phyloP scores from a whole-genome alignment of 92 coral and sea anemone genomes.

The Epizoanthus illoricatus region DNA sequence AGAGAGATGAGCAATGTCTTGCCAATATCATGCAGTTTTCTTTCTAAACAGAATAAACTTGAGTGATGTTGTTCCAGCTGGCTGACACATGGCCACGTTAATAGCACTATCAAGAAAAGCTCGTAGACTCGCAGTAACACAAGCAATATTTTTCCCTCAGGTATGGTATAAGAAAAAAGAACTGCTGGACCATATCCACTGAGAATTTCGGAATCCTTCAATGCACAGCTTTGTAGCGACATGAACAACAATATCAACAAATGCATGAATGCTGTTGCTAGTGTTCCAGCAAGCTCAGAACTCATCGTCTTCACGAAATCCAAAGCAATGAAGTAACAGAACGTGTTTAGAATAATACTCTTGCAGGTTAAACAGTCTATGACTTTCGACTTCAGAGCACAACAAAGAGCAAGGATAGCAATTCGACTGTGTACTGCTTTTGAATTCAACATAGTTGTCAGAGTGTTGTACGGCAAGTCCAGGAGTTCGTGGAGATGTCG shows the following conservation, averaged over 20 bases:
- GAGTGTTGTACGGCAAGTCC: slow-evolving; percentile 22
- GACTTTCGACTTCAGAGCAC: slow-evolving; percentile 5
- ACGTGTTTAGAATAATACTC: slow-evolving; percentile 15
- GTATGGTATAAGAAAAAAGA: slow-evolving; percentile 11
- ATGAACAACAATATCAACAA: slow-evolving; percentile 10
- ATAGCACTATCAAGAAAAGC: slow-evolving; percentile 2
- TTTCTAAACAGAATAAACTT: not conserved
- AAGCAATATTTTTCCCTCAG: slow-evolving; percentile 12
- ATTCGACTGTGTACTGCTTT: not conserved
- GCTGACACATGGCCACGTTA: slow-evolving; percentile 16
- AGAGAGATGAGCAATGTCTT: not conserved
- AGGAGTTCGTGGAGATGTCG: slow-evolving; percentile 17
- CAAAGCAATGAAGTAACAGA: slow-evolving; percentile 17
- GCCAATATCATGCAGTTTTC: not conserved
- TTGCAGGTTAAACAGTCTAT: slow-evolving; percentile 12
- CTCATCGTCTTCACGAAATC: slow-evolving; percentile 20
- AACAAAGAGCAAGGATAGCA: slow-evolving; percentile 26
- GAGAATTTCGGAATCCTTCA: not conserved
- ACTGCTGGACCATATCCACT: slow-evolving; percentile 20
- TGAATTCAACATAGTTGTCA: slow-evolving; percentile 9
- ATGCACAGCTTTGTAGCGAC: slow-evolving; percentile 18
- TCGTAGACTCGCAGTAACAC: slow-evolving; percentile 20
- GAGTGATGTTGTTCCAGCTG: not conserved
- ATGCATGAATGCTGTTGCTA: slow-evolving; percentile 5
- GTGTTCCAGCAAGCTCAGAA: slow-evolving; percentile 11